These are phyloP conservation scores for Loriculus beryllinus DNA, from an alignment of 2,797 vertebrate genomes.

Conservation along the genomic window DNA sequence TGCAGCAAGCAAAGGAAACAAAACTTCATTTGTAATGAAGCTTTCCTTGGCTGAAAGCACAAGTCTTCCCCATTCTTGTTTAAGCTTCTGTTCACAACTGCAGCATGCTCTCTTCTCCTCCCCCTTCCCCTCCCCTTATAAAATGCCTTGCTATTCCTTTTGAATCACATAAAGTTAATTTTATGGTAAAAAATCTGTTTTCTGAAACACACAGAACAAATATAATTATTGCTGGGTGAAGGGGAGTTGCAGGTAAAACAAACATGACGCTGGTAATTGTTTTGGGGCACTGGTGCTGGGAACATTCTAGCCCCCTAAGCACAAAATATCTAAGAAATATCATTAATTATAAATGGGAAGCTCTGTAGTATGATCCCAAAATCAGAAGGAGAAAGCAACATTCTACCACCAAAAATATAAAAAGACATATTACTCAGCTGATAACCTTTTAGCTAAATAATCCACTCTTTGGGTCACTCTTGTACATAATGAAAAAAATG, in stretches of 20 bases:
- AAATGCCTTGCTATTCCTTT: slow-evolving; percentile 32
- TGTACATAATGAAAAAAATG: fast-evolving
- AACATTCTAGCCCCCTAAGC: background rate
- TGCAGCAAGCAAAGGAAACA: slow-evolving; percentile 66
- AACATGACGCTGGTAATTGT: background rate
- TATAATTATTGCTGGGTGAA: slow-evolving; percentile 35
- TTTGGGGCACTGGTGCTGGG: background rate
- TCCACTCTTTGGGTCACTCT: background rate
- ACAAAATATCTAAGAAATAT: background rate
- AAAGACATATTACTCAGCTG: background rate
- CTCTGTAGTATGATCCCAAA: background rate
- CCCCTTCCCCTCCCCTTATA: background rate
- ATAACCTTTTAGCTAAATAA: background rate
- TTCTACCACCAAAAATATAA: background rate
- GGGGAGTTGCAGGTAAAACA: background rate
- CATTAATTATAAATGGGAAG: slow-evolving; percentile 27
- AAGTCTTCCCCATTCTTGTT: slow-evolving; percentile 31
- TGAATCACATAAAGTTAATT: slow-evolving; percentile 34
- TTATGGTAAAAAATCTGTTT: slow-evolving; percentile 22
- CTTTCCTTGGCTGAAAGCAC: slow-evolving; percentile 53
- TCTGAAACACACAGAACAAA: slow-evolving; percentile 14
- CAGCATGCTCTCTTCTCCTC: background rate
- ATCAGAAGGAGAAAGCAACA: background rate
- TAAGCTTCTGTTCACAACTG: slow-evolving; percentile 36
- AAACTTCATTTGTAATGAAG: slow-evolving; percentile 71